These are phyloP conservation scores for Lamproptera curius DNA, from an alignment of 2,888 invertebrate genomes.

Conservation along the genomic window DNA sequence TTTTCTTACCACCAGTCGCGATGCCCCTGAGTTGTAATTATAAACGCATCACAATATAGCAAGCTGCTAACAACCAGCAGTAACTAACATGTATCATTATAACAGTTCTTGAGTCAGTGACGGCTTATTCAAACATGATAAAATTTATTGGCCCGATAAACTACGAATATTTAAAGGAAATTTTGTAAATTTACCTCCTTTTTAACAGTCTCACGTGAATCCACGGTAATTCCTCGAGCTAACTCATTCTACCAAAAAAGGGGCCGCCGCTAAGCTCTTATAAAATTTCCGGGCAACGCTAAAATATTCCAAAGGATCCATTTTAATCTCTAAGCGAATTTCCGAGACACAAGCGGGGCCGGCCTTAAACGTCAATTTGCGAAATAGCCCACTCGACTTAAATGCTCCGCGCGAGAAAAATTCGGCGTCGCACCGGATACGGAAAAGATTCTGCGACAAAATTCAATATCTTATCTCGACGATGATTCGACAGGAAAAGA, in stretches of 20 bases:
- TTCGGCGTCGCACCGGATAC: constrained; percentile 45
- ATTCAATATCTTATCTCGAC: constrained; percentile 64
- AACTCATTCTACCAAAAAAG: constrained; percentile 40
- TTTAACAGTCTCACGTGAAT: too few species aligned
- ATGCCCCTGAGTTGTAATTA: constrained; percentile 64
- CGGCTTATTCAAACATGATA: too few species aligned
- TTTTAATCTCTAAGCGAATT: constrained; percentile 45
- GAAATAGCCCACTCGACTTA: constrained; percentile 47
- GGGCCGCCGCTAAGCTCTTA: background rate
- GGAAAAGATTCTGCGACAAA: constrained; percentile 58
- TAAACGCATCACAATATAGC: constrained; percentile 72
- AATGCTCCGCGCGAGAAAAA: constrained; percentile 43
- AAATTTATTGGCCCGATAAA: too few species aligned
- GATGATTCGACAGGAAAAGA: constrained; percentile 45
- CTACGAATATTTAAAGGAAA: too few species aligned
- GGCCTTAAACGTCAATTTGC: constrained; percentile 48
- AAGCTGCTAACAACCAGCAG: too few species aligned
- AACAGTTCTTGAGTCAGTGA: too few species aligned
- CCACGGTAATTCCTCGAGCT: too few species aligned
- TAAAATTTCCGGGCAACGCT: constrained; percentile 3
- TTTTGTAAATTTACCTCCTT: too few species aligned
- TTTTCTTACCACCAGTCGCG: constrained; percentile 53
- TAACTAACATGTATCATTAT: too few species aligned
- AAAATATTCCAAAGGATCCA: constrained; percentile 36
- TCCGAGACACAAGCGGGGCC: constrained; percentile 37